phyloP scores from a whole-genome alignment of 53 echinoderm and acorn worm genomes.

The Paelopatides confundens region DNA sequence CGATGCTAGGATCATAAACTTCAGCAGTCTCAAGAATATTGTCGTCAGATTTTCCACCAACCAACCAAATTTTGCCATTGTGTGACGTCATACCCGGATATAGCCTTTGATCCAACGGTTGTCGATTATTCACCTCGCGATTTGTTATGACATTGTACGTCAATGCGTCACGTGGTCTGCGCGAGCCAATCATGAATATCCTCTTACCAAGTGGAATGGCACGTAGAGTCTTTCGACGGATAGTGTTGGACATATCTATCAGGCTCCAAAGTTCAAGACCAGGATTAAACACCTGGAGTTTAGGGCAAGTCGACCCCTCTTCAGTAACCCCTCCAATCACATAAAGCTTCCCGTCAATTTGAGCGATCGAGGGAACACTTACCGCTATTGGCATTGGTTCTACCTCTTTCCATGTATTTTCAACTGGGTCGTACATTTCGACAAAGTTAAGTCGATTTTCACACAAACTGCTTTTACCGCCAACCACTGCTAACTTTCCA shows the following conservation, averaged over 20 bases:
- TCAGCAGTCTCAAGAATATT: conserved; percentile 62
- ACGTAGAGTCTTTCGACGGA: conserved; percentile 70
- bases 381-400: conserved; percentile 74
- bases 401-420: conserved; percentile 63
- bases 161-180: conserved; percentile 71
- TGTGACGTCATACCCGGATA: conserved; percentile 63
- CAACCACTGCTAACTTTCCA: conserved; percentile 64
- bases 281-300: conserved; percentile 72
- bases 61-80: conserved; percentile 65
- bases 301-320: conserved; percentile 62
- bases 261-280: conserved; percentile 71
- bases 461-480: conserved; percentile 70
- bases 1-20: conserved; percentile 58
- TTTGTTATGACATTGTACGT: conserved; percentile 46
- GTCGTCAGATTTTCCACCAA: conserved; percentile 73
- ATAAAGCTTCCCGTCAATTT: conserved; percentile 60
- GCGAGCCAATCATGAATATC: conserved; percentile 68
- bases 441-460: conserved; percentile 62
- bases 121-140: conserved; percentile 45
- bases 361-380: conserved; percentile 73
- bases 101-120: conserved; percentile 64
- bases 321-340: conserved; percentile 78
- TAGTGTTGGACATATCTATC: conserved; percentile 33
- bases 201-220: conserved; percentile 49
- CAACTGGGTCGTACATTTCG: conserved; percentile 60